Conservation (phyloP, 2,113 vertebrate species). For the Halichoeres trimaculatus region DNA sequence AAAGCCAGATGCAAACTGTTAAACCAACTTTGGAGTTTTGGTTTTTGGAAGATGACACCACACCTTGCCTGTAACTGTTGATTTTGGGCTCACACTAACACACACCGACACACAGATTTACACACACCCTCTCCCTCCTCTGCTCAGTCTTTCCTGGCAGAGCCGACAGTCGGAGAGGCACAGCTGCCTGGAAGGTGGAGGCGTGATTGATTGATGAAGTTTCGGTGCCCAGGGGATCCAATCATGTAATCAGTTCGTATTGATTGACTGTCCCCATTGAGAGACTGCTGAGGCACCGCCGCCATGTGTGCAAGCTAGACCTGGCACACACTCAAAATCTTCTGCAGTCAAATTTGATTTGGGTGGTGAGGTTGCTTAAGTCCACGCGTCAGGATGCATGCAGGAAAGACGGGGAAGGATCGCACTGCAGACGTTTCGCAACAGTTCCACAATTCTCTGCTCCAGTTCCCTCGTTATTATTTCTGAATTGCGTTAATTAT, state of each 20-base stretch:
- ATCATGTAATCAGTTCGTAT: slow-evolving; percentile 81
- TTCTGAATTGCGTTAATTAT: slow-evolving; percentile 64
- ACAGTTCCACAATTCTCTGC: slow-evolving; percentile 32
- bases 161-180: slow-evolving; percentile 44
- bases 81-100: neutral
- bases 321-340: slow-evolving; percentile 60
- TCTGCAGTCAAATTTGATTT: slow-evolving; percentile 63
- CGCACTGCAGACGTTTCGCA: slow-evolving; percentile 34
- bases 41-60: slow-evolving; percentile 10
- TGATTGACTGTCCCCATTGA: slow-evolving; percentile 75
- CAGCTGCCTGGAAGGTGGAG: slow-evolving; percentile 71
- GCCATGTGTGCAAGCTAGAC: slow-evolving; percentile 35
- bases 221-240: slow-evolving; percentile 75
- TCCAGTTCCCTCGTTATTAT: slow-evolving; percentile 45
- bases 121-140: slow-evolving; percentile 23
- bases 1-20: too few species aligned
- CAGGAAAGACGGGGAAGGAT: slow-evolving; percentile 37
- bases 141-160: slow-evolving; percentile 44
- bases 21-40: slow-evolving; percentile 4
- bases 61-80: neutral
- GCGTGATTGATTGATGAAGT: slow-evolving; percentile 78
- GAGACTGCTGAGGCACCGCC: slow-evolving; percentile 57
- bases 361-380: slow-evolving; percentile 21
- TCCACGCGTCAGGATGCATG: slow-evolving; percentile 35
- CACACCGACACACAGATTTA: slow-evolving; percentile 8